Conservation (phyloP, 2,797 vertebrate species). For the Labeo calbasu region DNA sequence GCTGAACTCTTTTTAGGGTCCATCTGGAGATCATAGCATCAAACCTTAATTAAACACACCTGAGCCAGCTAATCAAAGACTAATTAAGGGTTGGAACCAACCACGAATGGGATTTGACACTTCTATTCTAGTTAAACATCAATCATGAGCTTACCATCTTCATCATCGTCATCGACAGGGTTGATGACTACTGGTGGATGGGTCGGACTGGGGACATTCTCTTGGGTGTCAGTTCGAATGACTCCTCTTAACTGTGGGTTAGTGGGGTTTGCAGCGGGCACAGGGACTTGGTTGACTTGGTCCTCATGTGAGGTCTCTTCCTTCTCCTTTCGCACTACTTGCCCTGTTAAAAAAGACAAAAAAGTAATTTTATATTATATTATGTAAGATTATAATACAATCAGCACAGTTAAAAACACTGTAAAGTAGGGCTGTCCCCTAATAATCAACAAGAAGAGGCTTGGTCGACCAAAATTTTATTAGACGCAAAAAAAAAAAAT, state of each 20-base stretch:
- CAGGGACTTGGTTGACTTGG: slow-evolving; percentile 76
- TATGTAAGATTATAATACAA: too few species aligned
- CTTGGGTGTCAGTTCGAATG: slow-evolving; percentile 89
- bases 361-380: not conserved
- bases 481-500: too few species aligned
- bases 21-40: not conserved
- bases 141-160: slow-evolving; percentile 85
- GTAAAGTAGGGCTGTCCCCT: too few species aligned
- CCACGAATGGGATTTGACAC: not conserved
- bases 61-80: slow-evolving; percentile 1
- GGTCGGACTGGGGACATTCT: slow-evolving; percentile 94
- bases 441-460: too few species aligned
- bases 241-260: slow-evolving; percentile 89
- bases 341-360: slow-evolving; percentile 29
- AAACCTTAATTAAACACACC: not conserved
- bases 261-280: slow-evolving; percentile 77
- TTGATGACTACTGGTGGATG: slow-evolving; percentile 97
- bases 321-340: slow-evolving; percentile 55
- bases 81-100: not conserved
- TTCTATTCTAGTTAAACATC: not conserved
- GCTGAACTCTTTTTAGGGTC: not conserved
- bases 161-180: slow-evolving; percentile 93
- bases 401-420: not conserved
- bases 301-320: slow-evolving; percentile 77
- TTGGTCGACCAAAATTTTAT: too few species aligned